These are phyloP conservation scores for Rhagoletis zephyria DNA, from an alignment of 1,140 invertebrate genomes.

Conservation along the genomic window DNA sequence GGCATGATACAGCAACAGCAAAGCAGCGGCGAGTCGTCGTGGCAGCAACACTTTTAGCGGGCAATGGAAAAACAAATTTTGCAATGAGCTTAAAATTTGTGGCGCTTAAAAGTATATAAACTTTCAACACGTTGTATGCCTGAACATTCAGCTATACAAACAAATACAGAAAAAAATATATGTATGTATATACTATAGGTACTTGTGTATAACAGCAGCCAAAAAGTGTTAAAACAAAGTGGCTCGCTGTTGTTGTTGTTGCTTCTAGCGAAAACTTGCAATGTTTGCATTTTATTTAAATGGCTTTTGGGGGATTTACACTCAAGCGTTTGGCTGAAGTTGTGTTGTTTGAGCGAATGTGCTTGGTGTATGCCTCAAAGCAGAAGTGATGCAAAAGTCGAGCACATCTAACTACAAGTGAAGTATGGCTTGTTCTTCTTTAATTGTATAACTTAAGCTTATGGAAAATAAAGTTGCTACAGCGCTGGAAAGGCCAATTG, in stretches of 20 bases:
- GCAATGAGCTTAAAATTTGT: constrained; percentile 34
- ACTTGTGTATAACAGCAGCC: background rate
- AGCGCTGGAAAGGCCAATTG: background rate
- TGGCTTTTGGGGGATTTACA: constrained; percentile 31
- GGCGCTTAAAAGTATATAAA: constrained; percentile 42
- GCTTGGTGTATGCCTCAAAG: background rate
- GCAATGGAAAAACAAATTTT: background rate
- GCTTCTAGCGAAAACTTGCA: background rate
- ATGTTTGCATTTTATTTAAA: constrained; percentile 53
- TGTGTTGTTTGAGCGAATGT: background rate
- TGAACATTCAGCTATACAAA: background rate
- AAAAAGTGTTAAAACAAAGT: constrained; percentile 27
- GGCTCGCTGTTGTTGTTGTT: background rate
- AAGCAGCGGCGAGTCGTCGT: background rate
- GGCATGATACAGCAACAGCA: constrained; percentile 35
- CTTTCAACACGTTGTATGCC: constrained; percentile 16
- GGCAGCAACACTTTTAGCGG: background rate
- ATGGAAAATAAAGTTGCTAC: background rate
- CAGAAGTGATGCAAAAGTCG: background rate
- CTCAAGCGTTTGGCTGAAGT: constrained; percentile 25
- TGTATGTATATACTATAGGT: background rate
- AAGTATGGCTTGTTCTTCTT: background rate
- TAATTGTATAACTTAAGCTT: background rate
- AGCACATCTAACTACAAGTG: background rate
- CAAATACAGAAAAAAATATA: background rate